phyloP scores from a whole-genome alignment of 2,888 invertebrate genomes.

The Megaustenia siamemsis region DNA sequence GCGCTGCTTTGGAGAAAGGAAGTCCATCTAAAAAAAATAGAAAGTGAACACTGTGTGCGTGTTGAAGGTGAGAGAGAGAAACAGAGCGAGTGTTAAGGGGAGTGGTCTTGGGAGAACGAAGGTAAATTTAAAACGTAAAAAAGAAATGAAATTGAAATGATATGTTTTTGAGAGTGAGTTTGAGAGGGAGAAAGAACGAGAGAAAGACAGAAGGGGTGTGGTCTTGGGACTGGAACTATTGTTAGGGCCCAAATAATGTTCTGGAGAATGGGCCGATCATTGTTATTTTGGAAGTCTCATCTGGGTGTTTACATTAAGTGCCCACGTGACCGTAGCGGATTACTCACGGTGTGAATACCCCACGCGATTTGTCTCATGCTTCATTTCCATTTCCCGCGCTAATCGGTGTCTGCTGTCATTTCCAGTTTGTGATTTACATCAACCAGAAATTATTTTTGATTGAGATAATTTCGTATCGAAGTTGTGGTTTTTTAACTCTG shows the following conservation, averaged over 20 bases:
- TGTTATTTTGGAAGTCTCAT: not conserved
- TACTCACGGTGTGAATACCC: not conserved
- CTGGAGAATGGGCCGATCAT: not conserved
- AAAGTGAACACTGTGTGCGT: too few species aligned
- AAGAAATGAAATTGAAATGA: too few species aligned
- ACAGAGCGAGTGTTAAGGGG: too few species aligned
- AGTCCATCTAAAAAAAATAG: not conserved
- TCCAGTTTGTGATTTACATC: not conserved
- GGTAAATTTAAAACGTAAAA: too few species aligned
- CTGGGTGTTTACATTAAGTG: not conserved
- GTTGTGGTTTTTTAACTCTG: too few species aligned
- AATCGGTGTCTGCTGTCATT: not conserved
- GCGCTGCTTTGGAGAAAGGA: not conserved
- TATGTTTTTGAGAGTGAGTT: too few species aligned
- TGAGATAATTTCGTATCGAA: not conserved
- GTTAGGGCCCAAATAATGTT: not conserved
- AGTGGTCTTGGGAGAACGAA: too few species aligned
- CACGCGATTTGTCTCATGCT: not conserved
- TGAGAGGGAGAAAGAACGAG: too few species aligned
- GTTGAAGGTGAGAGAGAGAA: too few species aligned
- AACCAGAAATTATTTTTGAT: not conserved
- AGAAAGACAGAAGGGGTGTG: too few species aligned
- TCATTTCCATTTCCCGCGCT: not conserved
- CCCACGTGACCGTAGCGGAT: not conserved
- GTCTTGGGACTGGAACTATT: not conserved